Conservation (phyloP, 53 echinoderm and acorn worm genomes). For the Stichopus horrens region DNA sequence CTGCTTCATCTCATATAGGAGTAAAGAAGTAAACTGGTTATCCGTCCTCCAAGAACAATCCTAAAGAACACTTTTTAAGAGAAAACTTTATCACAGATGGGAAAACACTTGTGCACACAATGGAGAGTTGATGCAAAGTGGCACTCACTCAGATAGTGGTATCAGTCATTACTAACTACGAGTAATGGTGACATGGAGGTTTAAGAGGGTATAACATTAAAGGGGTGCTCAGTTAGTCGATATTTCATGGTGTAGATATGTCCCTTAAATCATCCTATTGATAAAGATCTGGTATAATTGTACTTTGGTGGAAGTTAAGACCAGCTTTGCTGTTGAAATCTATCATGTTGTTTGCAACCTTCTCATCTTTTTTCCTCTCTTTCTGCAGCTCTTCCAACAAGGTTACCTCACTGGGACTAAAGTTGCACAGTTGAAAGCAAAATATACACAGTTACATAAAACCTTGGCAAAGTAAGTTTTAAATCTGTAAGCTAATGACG, state of each 20-base stretch:
- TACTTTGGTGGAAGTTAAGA: not conserved
- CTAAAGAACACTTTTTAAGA: too few relatives aligned
- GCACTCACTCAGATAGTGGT: not conserved
- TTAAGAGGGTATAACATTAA: too few relatives aligned
- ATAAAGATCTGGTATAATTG: not conserved
- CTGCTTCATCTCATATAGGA: too few relatives aligned
- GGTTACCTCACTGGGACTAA: slow-evolving; percentile 92
- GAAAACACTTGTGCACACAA: not conserved
- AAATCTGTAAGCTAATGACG: not conserved
- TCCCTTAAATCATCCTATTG: too few relatives aligned
- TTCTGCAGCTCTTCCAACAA: slow-evolving; percentile 84
- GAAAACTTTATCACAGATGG: not conserved
- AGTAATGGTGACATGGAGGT: too few relatives aligned
- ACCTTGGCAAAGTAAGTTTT: slow-evolving; percentile 82
- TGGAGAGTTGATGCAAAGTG: not conserved
- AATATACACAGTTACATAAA: slow-evolving; percentile 90
- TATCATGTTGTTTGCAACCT: not conserved
- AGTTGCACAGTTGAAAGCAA: slow-evolving; percentile 96
- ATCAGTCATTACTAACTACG: too few relatives aligned
- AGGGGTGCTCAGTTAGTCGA: too few relatives aligned
- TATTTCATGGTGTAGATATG: too few relatives aligned
- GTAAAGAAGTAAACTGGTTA: too few relatives aligned
- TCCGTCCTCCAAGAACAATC: too few relatives aligned
- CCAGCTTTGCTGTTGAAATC: not conserved
- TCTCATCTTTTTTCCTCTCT: not conserved